These are phyloP conservation scores for Acanthaster planci DNA, from an alignment of 35 echinoderm and acorn worm genomes.

Conservation along the genomic window DNA sequence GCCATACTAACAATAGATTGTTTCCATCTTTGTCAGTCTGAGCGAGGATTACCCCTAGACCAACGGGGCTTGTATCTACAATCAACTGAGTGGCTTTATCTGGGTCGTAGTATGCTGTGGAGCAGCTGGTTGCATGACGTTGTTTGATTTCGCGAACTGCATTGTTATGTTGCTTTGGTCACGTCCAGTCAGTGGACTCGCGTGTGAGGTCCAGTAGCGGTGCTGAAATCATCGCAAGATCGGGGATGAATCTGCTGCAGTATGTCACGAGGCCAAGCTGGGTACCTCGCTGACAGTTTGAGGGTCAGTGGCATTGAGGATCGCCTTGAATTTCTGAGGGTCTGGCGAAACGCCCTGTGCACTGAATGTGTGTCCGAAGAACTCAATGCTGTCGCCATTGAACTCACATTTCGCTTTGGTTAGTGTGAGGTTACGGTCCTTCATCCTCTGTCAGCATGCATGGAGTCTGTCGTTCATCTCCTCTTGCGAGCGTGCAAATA, in stretches of 20 bases:
- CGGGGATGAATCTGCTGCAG: slow-evolving; percentile 24
- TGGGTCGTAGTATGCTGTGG: no score
- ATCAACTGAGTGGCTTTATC: no score
- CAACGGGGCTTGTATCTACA: no score
- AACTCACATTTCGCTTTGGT: slow-evolving; percentile 59
- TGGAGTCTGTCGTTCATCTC: slow-evolving; percentile 25
- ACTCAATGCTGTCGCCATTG: slow-evolving; percentile 16
- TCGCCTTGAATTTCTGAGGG: slow-evolving; percentile 20
- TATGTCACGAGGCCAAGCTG: slow-evolving; percentile 43
- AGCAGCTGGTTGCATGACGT: no score
- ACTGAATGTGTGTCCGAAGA: slow-evolving; percentile 39
- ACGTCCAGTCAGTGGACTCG: not conserved
- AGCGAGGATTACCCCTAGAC: no score
- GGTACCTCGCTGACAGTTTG: slow-evolving; percentile 10
- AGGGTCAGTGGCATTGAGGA: slow-evolving; percentile 12
- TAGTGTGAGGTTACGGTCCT: slow-evolving; percentile 45
- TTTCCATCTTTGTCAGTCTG: no score
- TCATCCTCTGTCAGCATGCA: slow-evolving; percentile 32
- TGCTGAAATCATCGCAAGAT: slow-evolving; percentile 8
- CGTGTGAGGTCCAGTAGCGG: not conserved
- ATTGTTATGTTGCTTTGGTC: no score
- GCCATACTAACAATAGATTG: no score
- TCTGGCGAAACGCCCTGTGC: slow-evolving; percentile 38
- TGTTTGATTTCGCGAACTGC: no score
- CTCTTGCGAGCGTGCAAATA: slow-evolving; percentile 14